Base-by-base conservation (phyloP, 2,113 vertebrate genomes). In the Varanus salvator region DNA sequence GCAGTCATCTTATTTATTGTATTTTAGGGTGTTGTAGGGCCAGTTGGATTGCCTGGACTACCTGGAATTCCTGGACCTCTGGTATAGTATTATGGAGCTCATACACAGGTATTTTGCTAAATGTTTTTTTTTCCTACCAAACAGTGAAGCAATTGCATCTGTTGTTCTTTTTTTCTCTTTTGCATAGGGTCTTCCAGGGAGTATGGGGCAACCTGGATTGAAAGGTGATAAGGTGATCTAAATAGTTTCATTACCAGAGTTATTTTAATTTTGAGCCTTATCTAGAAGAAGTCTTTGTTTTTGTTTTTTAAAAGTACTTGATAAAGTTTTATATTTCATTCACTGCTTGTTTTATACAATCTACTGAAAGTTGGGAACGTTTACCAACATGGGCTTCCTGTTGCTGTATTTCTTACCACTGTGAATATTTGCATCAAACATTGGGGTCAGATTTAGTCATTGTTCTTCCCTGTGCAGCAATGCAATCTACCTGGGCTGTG, bases 191-290 rank as follows among this genome's bases (percentile, higher is more conserved):
- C 97, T 98, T 93, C 95, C 96, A 80, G 99, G 99, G 95, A 98
- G 96, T 96, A 95, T 95, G 87, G 99, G 99, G 94, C 98, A 97
- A 93, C 97, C 98, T 97, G 99, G 99, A 99, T 98, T 99, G 98
- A 99, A 99, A 99, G 99, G 99, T 99, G 99, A 99, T 99, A 99
- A 99, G 99, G 99, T 99, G 99, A 99, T 98, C 98, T 99, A 98
- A 99, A 98, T 99, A 98, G 98, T 99, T 98, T 95, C 95, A 96
- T 98, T 99, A 97, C 98, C 97, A 97, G 96, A 96, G 95, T 96
- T 91, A 31, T 31, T 87, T 44, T 88, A 86, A 38, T 86, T 91
- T 87, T 54, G 74, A 76, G 44, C 66, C 76, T 8, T 8, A 68
- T 86, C 78, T 50, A 50, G 48, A 91, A 84, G 1, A 8, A 15